Base-by-base conservation (phyloP, 2,797 vertebrate species). In the Acanthurus tractus region DNA sequence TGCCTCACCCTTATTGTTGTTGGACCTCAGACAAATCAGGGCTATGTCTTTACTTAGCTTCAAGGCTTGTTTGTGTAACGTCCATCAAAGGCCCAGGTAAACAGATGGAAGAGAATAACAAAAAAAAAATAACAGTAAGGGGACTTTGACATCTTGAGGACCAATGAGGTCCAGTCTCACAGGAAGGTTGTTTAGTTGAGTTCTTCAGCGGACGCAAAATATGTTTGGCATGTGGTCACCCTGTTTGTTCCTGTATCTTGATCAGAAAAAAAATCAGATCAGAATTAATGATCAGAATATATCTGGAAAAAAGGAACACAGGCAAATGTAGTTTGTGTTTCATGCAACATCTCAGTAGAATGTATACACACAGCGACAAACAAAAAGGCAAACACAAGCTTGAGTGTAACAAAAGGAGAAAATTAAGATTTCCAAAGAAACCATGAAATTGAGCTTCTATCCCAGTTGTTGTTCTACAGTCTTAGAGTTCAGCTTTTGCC, bases 61-160 rank as follows among this genome's bases (percentile, higher is more conserved):
- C 58, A 62, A 84, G 84, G 78, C 90, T 90, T 93, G 87, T 93
- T 94, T 92, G 68, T 77, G 85, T 62, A 85, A 42, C 83, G 87
- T 94, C 92, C 85, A 88, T 94, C 92, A 94, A 64, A 20, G 67
- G 59, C 70, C 70, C 22, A 77, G 57, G 78, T 57, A 61, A 79
- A 83, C 70, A 46, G 82, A 86, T 81, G 87, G 87, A 71, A 88
- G 89, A 84, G 86, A 89, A 86, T 89, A 88, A 91, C 89, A 87
- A 86, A 87, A 90, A 86, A 87, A 90, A 93, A 92, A 88, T 89
- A 82, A 75, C 82, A 22, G 75, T 85, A 81, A 54, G 65, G 69
- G 55, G 83, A 81, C 72, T 76, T 56, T 80, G 86, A 86, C 82
- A 63, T 78, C 64, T 74, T 81, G 64, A 68, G 84, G 84, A 90